These are phyloP conservation scores for Acrocephalus kingi DNA, from an alignment of 2,113 vertebrate genomes.

Conservation along the genomic window DNA sequence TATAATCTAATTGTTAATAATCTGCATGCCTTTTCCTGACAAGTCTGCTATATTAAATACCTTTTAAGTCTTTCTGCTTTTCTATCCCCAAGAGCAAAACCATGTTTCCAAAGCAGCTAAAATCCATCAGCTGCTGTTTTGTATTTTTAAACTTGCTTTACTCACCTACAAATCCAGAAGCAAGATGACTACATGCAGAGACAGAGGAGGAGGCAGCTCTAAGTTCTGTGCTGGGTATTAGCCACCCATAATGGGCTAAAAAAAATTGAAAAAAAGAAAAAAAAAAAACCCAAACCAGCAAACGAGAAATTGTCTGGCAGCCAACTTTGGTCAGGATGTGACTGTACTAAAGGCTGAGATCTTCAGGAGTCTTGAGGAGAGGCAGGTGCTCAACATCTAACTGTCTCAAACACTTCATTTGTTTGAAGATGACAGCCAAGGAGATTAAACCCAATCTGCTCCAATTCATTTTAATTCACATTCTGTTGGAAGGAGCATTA, in stretches of 20 bases:
- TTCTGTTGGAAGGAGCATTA: neutral
- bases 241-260: neutral
- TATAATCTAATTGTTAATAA: neutral
- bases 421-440: slow-evolving; percentile 29
- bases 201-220: neutral
- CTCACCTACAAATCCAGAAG: slow-evolving; percentile 18
- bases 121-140: neutral
- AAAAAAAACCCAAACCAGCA: neutral
- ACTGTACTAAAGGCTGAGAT: neutral
- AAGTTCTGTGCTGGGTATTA: neutral
- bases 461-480: slow-evolving; percentile 25
- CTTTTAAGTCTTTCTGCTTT: neutral
- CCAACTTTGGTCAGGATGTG: neutral
- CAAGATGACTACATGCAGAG: neutral
- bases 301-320: neutral
- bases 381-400: slow-evolving; percentile 4
- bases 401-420: neutral
- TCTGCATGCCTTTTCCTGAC: neutral
- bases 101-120: neutral
- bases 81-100: neutral
- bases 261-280: neutral
- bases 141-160: neutral
- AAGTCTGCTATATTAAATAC: neutral
- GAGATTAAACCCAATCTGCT: neutral
- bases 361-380: neutral